A percentile compares a stretch with the other conserved stretches of the same genome.
Conservation (phyloP, 64 coral and sea anemone species). For the Porites lutea region DNA sequence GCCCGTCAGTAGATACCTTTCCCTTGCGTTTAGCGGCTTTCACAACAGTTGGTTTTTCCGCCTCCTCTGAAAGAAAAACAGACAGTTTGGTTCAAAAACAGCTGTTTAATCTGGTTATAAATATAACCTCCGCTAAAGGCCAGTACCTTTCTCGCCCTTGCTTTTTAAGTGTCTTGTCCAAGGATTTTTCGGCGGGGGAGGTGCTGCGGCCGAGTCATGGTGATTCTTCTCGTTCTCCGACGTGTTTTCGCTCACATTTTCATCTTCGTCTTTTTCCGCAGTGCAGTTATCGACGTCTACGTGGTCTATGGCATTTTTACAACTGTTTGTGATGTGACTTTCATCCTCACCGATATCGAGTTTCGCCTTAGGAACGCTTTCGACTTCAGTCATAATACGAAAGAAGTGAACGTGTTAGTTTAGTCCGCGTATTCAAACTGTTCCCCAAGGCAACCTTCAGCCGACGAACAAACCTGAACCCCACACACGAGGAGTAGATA, state of each 20-base stretch:
- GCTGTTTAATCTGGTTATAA: neutral
- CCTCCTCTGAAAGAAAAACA: slow-evolving; percentile 46
- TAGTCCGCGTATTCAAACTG: slow-evolving; percentile 70
- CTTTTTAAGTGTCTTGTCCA: slow-evolving; percentile 77
- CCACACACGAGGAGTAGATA: slow-evolving; percentile 64
- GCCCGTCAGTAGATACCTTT: slow-evolving; percentile 61
- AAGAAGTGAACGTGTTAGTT: slow-evolving; percentile 61
- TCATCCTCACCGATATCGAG: slow-evolving; percentile 47
- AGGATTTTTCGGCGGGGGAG: slow-evolving; percentile 72
- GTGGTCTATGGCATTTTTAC: slow-evolving; percentile 28
- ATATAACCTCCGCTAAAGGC: neutral
- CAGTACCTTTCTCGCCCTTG: slow-evolving; percentile 54
- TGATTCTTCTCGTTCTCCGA: slow-evolving; percentile 15
- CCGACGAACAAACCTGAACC: slow-evolving; percentile 86
- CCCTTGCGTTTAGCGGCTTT: slow-evolving; percentile 68
- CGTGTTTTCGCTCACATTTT: slow-evolving; percentile 14
- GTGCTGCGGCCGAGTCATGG: slow-evolving; percentile 39
- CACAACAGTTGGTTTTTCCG: slow-evolving; percentile 61
- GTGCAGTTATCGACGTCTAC: slow-evolving; percentile 22
- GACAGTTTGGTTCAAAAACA: neutral
- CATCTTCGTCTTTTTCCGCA: slow-evolving; percentile 21
- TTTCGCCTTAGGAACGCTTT: slow-evolving; percentile 71
- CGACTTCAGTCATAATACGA: slow-evolving; percentile 84
- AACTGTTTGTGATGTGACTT: slow-evolving; percentile 55
- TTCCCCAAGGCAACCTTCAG: slow-evolving; percentile 76